Percentiles rank a stretch among this genome's conserved stretches.
phyloP scores from a whole-genome alignment of 1,140 invertebrate genomes.

The Achatina immaculata region DNA sequence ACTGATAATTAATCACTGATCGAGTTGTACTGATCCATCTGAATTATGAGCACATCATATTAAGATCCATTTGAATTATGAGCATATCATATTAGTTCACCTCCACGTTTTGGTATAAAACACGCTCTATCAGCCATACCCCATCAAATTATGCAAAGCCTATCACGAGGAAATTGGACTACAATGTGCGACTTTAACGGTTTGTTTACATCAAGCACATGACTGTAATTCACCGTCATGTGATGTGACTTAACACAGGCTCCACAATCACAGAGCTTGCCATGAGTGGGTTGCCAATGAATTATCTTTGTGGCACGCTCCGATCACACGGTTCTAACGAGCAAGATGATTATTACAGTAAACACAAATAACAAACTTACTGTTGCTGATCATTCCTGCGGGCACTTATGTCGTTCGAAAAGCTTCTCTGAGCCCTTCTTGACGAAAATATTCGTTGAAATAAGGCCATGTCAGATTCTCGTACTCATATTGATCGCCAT shows the following conservation, averaged over 20 bases:
- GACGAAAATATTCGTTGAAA: slow-evolving; percentile 23
- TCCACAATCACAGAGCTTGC: neutral
- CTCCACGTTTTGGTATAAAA: no score
- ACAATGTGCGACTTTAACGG: neutral
- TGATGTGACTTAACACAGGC: neutral
- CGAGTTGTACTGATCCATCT: no score
- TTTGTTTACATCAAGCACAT: slow-evolving; percentile 34
- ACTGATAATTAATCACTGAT: no score
- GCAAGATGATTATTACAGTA: neutral
- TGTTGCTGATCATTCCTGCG: slow-evolving; percentile 1
- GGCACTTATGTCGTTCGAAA: neutral
- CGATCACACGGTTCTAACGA: neutral
- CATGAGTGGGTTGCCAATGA: neutral
- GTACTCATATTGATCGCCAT: slow-evolving; percentile 22
- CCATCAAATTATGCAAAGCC: no score
- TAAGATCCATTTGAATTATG: no score
- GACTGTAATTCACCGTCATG: slow-evolving; percentile 30
- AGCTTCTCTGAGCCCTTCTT: slow-evolving; percentile 4
- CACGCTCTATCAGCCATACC: no score
- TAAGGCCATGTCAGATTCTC: slow-evolving; percentile 18
- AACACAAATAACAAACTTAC: neutral
- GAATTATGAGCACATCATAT: no score
- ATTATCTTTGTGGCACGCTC: neutral
- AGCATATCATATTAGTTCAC: no score
- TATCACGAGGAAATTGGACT: no score